Evolutionary conservation across 2,888 invertebrate genomes (phyloP), one percentile per base, ranked within the genome.

Genomic region (Melangyna quadrimaculata): DNA sequence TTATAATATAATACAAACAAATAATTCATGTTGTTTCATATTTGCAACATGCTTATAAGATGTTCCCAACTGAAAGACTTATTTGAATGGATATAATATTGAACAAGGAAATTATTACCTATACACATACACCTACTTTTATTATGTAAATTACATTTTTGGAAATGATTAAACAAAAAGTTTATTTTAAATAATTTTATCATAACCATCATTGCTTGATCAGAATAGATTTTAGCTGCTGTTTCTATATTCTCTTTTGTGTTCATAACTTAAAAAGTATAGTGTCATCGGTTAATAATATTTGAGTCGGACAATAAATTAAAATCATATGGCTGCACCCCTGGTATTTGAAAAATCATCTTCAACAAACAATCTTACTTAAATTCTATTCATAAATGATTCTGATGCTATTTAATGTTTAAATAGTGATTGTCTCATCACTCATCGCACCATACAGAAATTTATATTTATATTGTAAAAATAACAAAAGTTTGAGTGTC

Each of bases 401-500:
- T 2, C 61, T 43, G 61, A 63, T 43, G 63, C n/a, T 63, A 43
- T 65, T 48, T 12, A 14, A 32, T 65, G 29, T 48, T 65, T 48
- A 48, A 65, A 65, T 65, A 65, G 32, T 65, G 65, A 65, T 65
- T 65, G 45, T 45, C 29, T 65, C 65, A 65, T 45, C 63, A 63
- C 12, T 43, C 32, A 51, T 43, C 40, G 17, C 10, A 10, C 5
- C 14, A 63, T 17, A 40, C 7, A 61, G 6, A 40, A 37, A 61
- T 37, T 24, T 61, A n/a, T 61, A n/a, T 7, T 14, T 14, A 14
- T 37, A 48, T 24, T n/a, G n/a, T n/a, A n/a, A n/a, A n/a, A n/a
- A n/a, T n/a, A n/a, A n/a, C n/a, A 35, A 14, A 19, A 59, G 7
- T 61, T 61, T 61, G n/a, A 40, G 40, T 14, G 40, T 40, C 24